phyloP scores from a whole-genome alignment of 2,888 invertebrate genomes.

The Neoitamus cyanurus region DNA sequence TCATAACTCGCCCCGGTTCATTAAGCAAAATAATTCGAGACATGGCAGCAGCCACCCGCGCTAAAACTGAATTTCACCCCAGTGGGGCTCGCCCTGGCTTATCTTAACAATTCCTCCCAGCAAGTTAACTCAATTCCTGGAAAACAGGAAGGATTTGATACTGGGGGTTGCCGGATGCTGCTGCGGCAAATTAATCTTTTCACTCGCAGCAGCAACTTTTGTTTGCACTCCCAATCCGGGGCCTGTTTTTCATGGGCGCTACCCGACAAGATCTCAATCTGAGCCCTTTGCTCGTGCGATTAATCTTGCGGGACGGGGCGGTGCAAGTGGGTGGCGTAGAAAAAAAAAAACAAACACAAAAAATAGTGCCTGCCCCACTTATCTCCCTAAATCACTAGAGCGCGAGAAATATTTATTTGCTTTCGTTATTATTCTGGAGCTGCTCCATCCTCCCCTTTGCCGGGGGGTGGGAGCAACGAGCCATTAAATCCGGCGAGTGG shows the following conservation, averaged over 20 bases:
- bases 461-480: neutral
- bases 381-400: neutral
- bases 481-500: neutral
- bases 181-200: constrained; percentile 14
- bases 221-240: constrained; percentile 1
- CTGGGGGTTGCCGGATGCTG: neutral
- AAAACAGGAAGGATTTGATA: neutral
- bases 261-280: neutral
- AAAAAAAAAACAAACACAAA: neutral
- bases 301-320: neutral
- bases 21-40: neutral
- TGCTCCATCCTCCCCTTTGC: neutral
- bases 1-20: neutral
- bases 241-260: constrained; percentile 4
- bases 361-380: constrained; percentile 18
- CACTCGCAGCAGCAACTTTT: neutral
- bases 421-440: neutral
- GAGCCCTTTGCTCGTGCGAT: neutral
- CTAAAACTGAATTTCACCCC: neutral
- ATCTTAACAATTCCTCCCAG: neutral
- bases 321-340: neutral
- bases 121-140: neutral
- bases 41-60: neutral
- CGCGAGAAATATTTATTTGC: constrained; percentile 26
- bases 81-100: neutral